These are phyloP conservation scores for Paguma larvata DNA, from an alignment of 2,797 vertebrate species.

Conservation along the genomic window DNA sequence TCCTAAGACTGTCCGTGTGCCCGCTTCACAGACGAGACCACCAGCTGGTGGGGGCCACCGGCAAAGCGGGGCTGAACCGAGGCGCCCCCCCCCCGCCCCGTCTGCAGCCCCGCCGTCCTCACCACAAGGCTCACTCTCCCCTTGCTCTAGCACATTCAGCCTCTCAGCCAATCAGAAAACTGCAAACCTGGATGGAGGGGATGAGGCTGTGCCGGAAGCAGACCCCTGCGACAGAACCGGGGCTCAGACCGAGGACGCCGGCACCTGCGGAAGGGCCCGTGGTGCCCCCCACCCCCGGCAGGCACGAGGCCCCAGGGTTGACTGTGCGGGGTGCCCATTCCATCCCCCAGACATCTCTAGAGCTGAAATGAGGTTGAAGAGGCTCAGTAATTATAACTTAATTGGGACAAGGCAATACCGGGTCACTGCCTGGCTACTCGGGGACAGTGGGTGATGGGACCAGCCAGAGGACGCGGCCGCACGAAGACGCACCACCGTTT, in stretches of 20 bases:
- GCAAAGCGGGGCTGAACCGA: background rate
- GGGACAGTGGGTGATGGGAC: background rate
- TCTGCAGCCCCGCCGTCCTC: too few species aligned
- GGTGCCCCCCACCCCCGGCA: background rate
- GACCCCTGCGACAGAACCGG: background rate
- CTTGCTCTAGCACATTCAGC: background rate
- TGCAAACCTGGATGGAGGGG: background rate
- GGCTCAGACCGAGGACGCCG: background rate
- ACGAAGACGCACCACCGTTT: background rate
- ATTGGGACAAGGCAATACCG: background rate
- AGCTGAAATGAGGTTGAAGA: background rate
- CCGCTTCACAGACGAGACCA: background rate
- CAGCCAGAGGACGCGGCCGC: background rate
- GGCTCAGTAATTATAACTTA: background rate
- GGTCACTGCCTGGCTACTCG: too few species aligned
- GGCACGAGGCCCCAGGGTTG: background rate
- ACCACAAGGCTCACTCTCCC: background rate
- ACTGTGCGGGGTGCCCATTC: too few species aligned
- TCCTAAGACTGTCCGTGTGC: background rate
- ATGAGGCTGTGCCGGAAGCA: too few species aligned
- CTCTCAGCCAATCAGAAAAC: background rate
- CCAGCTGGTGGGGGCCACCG: background rate
- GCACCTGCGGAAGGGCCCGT: too few species aligned
- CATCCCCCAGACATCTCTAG: background rate
- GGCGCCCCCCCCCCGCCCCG: fast-evolving